These are phyloP conservation scores for Patagioenas fasciata DNA, from an alignment of 2,113 vertebrate species.

Conservation along the genomic window DNA sequence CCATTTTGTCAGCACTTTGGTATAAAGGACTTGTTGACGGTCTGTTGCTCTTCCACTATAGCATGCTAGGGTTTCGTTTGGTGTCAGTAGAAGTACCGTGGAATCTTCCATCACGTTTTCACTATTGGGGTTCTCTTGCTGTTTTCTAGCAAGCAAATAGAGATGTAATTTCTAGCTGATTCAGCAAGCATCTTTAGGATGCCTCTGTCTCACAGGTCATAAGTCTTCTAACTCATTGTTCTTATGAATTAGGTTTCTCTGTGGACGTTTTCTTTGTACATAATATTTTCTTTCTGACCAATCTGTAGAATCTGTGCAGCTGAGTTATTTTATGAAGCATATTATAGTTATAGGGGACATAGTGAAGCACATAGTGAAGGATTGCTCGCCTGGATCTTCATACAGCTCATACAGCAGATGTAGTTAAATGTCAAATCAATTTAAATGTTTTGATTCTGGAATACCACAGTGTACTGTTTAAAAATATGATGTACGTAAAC, in stretches of 20 bases:
- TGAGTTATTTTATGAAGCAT: not conserved
- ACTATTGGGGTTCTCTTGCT: not conserved
- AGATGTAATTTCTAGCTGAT: not conserved
- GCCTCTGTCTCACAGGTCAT: not conserved
- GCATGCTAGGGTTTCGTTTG: not conserved
- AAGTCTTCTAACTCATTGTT: not conserved
- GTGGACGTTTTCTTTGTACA: not conserved
- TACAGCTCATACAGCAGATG: not conserved
- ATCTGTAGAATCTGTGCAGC: not conserved
- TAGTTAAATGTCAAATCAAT: constrained; percentile 39
- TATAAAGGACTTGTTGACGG: not conserved
- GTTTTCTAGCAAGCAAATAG: not conserved
- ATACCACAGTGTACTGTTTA: constrained; percentile 1
- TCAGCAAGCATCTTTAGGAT: not conserved
- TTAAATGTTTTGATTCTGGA: constrained; percentile 6
- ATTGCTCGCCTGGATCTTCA: not conserved
- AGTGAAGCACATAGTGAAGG: fast-evolving
- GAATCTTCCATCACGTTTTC: not conserved
- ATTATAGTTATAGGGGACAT: not conserved
- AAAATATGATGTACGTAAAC: constrained; percentile 1
- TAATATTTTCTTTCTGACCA: not conserved
- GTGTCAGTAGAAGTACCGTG: not conserved
- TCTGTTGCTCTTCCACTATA: not conserved
- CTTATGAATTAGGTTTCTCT: not conserved
- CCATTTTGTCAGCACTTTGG: not conserved